Percentiles rank a stretch among this genome's conserved stretches.
Evolutionary conservation across 1,140 invertebrate genomes (phyloP).

Genomic region (Achatina immaculata): DNA sequence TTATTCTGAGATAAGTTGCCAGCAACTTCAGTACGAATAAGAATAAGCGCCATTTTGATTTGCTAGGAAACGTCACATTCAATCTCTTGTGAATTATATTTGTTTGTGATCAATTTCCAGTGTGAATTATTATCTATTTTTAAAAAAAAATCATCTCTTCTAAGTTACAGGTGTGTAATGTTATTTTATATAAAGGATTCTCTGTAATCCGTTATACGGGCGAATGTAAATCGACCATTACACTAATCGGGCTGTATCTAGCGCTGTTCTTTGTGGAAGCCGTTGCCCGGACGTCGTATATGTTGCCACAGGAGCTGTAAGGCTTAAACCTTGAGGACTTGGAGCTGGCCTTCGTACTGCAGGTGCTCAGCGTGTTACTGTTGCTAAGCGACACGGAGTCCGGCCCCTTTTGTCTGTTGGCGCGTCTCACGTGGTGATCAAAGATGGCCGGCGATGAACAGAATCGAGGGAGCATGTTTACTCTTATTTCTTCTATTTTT

Average conservation of each 20-base stretch:
- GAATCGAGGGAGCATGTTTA: conserved; percentile 21
- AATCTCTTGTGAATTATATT: too few species aligned
- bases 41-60: too few species aligned
- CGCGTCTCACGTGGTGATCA: not conserved
- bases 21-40: too few species aligned
- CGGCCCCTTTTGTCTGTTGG: too few species aligned
- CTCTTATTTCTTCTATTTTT: conserved; percentile 1
- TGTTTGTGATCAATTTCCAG: too few species aligned
- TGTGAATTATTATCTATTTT: too few species aligned
- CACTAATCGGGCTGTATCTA: not conserved
- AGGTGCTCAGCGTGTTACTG: conserved; percentile 24
- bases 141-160: too few species aligned
- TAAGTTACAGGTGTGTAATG: too few species aligned
- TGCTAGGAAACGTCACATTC: too few species aligned
- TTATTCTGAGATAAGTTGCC: too few species aligned
- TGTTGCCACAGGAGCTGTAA: conserved; percentile 21
- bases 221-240: conserved; percentile 17
- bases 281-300: conserved; percentile 21
- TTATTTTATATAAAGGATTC: too few species aligned
- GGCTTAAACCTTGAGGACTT: conserved; percentile 11
- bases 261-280: not conserved
- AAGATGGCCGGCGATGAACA: conserved; percentile 19
- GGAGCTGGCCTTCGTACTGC: not conserved
- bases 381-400: conserved; percentile 22
- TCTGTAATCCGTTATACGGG: not conserved